These are phyloP conservation scores for Aplocera efformata DNA, from an alignment of 2,888 invertebrate genomes.

Conservation along the genomic window DNA sequence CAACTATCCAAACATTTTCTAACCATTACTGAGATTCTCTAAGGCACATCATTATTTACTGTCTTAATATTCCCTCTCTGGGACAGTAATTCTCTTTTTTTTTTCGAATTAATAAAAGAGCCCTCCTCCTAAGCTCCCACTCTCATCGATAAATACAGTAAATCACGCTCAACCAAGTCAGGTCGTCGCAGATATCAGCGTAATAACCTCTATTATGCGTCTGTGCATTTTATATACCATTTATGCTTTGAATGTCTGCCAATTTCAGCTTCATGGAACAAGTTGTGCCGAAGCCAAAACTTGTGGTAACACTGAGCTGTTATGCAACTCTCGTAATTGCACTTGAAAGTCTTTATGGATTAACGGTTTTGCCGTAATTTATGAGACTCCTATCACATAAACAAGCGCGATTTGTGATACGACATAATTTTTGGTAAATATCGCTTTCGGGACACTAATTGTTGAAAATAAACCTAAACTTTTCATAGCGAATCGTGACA, in stretches of 20 bases:
- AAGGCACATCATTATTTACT: too few species aligned
- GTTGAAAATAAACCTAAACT: too few species aligned
- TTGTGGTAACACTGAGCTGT: slow-evolving; percentile 19
- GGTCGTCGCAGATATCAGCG: slow-evolving; percentile 40
- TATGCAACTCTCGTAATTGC: slow-evolving; percentile 17
- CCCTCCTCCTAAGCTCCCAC: slow-evolving; percentile 17
- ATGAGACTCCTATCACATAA: too few species aligned
- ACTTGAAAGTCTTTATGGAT: slow-evolving; percentile 1
- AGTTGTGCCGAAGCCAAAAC: slow-evolving; percentile 21
- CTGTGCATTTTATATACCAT: slow-evolving; percentile 35
- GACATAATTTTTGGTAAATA: not conserved
- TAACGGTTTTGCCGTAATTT: not conserved
- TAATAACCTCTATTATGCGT: slow-evolving; percentile 36
- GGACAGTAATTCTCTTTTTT: too few species aligned
- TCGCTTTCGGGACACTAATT: too few species aligned
- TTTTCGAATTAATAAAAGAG: too few species aligned
- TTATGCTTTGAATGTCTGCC: slow-evolving; percentile 28
- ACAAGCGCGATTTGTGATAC: too few species aligned
- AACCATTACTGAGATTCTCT: too few species aligned
- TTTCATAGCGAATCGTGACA: too few species aligned
- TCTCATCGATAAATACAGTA: slow-evolving; percentile 19
- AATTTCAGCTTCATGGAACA: slow-evolving; percentile 22
- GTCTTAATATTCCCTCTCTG: too few species aligned
- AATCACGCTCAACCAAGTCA: slow-evolving; percentile 35
- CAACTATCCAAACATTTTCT: too few species aligned